Base-by-base conservation (phyloP, 2,797 vertebrate genomes). In the Selene dorsalis region DNA sequence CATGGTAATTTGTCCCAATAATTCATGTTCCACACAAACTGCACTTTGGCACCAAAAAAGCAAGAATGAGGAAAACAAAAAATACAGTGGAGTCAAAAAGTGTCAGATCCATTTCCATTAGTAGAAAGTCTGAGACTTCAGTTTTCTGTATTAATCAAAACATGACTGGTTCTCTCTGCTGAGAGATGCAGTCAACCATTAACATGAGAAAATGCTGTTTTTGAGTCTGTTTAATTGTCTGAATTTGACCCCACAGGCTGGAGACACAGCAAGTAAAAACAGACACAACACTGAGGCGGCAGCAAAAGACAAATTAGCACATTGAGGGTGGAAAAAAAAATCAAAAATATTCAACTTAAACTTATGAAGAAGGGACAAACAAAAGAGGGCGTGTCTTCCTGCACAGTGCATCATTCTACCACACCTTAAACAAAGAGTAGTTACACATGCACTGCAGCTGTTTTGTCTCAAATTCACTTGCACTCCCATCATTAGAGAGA, bases 211-310 rank as follows among this genome's bases (percentile, higher is more conserved):
- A 58, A 60, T 50, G 16, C 7, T 20, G 30, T 6, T 4, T 62
- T 62, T 61, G 26, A 62, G 35, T 43, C 24, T 53, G 18, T 48
- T 41, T 62, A 41, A 61, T 24, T 30, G 69, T 71, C 57, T n/a
- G 69, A 0, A 59, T 59, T n/a, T 35, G 17, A 30, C 26, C 32
- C 35, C 14, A 3, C 20, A 2, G 48, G 26, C n/a, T 35, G 17
- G 47, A 14, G 26, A 22, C 50, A 55, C 6, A 24, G 60, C n/a
- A 57, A 24, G 6, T n/a, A n/a, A n/a, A 6, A 39, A 16, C 17
- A 52, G 11, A 50, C 16, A 22, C 20, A 41, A 41, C 28, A 20
- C 14, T 50, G 38, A 30, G 55, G 30, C 35, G 17, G 1, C 5
- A 41, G 28, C 22, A 63, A 69, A 63, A 53, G 43, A 24, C 6